Evolutionary conservation across 1,140 invertebrate genomes (phyloP), one percentile per base, ranked within the genome.

Genomic region (Tetramorium alpestre): DNA sequence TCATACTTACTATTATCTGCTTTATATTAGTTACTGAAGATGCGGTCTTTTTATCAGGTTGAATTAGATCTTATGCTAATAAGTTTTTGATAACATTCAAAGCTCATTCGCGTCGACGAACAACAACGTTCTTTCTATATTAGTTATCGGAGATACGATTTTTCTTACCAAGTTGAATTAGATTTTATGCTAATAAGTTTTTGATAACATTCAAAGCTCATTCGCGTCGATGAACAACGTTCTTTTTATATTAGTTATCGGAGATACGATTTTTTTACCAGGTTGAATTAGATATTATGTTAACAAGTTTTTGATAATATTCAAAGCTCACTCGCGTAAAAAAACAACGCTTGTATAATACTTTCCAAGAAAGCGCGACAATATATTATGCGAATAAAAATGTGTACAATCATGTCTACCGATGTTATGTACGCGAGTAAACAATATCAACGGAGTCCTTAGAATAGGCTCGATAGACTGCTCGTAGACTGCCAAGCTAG

Each of bases 331-430:
- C 16, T 73, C 41, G 25, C 18, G n/a, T 64, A 33, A 33, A 33
- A 33, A 33, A 33, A 33, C 33, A 33, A 33, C 3, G 33, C 94
- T 93, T 92, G 93, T 93, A 90, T 93, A 93, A 93, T 94, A 93
- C 92, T 94, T 95, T 94, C 84, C 82, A 81, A 28, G 76, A 70
- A 76, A 25, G 69, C 90, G 82, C 90, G 92, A 92, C 92, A 92
- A 94, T 91, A 93, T 89, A 78, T 38, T 60, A 47, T 38, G 41
- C 44, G 13, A 86, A 65, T 25, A 70, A 33, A 18, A 54, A 16
- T 54, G 2, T n/a, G 16, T 54, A 62, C 60, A 72, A 64, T 25
- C 41, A 51, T n/a, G 38, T 65, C 82, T 58, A 77, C 33, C 41
- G 33, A 33, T 33, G 33, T 33, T 33, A 33, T 33, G 33, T 33